Evolutionary conservation across 1,140 invertebrate genomes (phyloP).

Genomic region (Aporrectodea caliginosa): DNA sequence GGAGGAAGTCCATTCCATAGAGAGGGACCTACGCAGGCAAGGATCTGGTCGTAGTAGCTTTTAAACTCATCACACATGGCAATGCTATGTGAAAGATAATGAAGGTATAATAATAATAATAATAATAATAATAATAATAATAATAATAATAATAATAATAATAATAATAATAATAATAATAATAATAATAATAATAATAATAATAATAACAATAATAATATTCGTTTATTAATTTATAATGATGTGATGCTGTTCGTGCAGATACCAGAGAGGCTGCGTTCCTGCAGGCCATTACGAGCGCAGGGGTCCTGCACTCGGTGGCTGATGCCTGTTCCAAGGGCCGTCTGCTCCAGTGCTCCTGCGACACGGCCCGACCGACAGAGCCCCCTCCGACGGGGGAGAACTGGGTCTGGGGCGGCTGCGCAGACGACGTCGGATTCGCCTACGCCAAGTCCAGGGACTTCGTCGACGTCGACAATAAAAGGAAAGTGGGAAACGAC

Average conservation of each 20-base stretch:
- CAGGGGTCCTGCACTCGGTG: conserved; percentile 80
- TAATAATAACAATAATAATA: no score
- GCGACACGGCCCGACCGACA: conserved; percentile 39
- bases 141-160: no score
- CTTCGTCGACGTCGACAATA: conserved; percentile 84
- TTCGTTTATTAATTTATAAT: neutral
- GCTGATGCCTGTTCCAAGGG: conserved; percentile 70
- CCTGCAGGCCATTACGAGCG: conserved; percentile 79
- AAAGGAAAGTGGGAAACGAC: conserved; percentile 60
- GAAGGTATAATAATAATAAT: no score
- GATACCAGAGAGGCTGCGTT: conserved; percentile 85
- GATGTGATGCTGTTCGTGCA: conserved; percentile 55
- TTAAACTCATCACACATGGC: no score
- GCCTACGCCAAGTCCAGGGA: conserved; percentile 89
- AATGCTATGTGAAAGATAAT: no score
- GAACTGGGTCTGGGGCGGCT: conserved; percentile 93
- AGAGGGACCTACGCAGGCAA: no score
- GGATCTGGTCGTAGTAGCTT: no score
- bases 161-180: no score
- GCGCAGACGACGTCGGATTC: conserved; percentile 89
- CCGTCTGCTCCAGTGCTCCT: conserved; percentile 46
- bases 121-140: no score
- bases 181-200: no score
- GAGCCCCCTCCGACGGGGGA: conserved; percentile 64
- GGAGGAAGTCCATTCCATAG: no score